phyloP scores from a whole-genome alignment of 2,797 vertebrate species.

The Uromys caudimaculatus region DNA sequence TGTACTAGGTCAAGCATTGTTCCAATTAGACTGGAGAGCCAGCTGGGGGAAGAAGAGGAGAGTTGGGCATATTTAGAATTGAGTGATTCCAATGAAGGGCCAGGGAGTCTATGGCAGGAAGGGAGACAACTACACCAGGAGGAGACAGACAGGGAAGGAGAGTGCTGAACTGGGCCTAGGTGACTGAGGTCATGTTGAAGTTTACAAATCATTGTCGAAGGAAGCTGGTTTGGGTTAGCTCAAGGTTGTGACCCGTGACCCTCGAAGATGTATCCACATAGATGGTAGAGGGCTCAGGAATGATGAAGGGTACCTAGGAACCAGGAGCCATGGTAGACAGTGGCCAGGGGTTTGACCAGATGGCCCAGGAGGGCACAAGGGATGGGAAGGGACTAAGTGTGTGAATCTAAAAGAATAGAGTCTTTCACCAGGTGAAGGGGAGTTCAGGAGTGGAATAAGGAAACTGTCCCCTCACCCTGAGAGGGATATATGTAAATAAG shows the following conservation, averaged over 20 bases:
- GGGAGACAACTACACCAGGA: neutral
- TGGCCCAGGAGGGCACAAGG: neutral
- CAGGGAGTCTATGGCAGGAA: neutral
- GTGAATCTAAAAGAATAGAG: neutral
- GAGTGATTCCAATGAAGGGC: neutral
- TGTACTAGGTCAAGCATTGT: neutral
- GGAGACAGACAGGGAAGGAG: neutral
- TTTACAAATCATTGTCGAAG: neutral
- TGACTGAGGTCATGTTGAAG: neutral
- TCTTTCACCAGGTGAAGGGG: neutral
- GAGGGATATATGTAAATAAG: neutral
- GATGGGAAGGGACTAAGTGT: rapidly evolving
- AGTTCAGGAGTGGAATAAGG: neutral
- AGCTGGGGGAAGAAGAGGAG: neutral
- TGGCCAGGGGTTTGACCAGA: neutral
- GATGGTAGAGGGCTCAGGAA: neutral
- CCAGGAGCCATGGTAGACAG: neutral
- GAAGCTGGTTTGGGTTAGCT: neutral
- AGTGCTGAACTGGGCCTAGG: neutral
- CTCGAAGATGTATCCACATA: neutral
- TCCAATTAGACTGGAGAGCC: neutral
- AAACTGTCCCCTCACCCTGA: neutral
- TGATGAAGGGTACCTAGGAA: neutral
- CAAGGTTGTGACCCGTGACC: neutral
- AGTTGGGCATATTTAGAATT: neutral